Evolutionary conservation across 2,888 invertebrate genomes (phyloP).

Genomic region (Monopis laevigella): DNA sequence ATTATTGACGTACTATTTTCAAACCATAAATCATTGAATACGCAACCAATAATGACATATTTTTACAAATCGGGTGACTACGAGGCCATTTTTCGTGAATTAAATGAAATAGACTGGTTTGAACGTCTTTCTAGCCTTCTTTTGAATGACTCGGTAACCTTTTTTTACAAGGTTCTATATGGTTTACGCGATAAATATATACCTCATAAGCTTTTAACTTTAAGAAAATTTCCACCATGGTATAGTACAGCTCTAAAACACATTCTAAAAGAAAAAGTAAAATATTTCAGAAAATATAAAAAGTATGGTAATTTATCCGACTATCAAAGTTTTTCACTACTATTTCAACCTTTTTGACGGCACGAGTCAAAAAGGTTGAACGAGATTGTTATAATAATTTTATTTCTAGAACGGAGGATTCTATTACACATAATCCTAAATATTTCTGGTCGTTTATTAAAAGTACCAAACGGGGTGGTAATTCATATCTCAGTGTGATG

Average conservation of each 20-base stretch:
- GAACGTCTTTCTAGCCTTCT: background rate
- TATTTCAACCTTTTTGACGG: no score
- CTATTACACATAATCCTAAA: background rate
- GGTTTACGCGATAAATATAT: background rate
- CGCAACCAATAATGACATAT: background rate
- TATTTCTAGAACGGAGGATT: background rate
- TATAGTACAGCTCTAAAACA: background rate
- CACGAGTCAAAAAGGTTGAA: background rate
- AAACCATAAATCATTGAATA: background rate
- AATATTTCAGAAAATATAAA: background rate
- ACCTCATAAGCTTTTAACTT: background rate
- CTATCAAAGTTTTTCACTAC: background rate
- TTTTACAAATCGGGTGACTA: background rate
- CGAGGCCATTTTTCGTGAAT: background rate
- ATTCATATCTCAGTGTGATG: background rate
- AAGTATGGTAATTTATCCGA: slow-evolving; percentile 1
- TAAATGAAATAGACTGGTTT: background rate
- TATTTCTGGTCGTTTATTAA: background rate
- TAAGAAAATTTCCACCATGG: background rate
- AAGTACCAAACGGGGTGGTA: no score
- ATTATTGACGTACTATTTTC: background rate
- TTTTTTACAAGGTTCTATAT: background rate
- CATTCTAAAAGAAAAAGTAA: background rate
- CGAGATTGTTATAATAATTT: background rate
- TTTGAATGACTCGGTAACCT: background rate